Evolutionary conservation across 92 coral and sea anemone genomes (phyloP).

Genomic region (Micromussa lordhowensis): DNA sequence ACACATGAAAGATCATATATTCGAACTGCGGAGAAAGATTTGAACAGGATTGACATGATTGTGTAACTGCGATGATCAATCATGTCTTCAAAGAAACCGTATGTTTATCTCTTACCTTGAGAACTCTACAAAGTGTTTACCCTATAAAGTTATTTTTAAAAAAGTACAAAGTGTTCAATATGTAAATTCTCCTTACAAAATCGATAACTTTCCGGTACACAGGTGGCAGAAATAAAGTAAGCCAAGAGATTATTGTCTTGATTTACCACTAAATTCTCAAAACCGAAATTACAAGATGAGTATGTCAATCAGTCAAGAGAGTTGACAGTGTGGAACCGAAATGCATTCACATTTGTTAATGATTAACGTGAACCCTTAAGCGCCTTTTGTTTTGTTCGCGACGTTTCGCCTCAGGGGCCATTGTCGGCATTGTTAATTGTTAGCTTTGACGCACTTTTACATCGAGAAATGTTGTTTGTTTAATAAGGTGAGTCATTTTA

Average conservation of each 20-base stretch:
- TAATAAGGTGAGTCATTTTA: neutral
- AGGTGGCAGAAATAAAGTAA: neutral
- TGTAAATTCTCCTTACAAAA: neutral
- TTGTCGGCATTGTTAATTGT: neutral
- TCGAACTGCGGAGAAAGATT: no score
- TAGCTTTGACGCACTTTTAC: neutral
- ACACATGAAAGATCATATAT: no score
- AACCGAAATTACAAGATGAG: neutral
- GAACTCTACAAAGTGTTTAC: neutral
- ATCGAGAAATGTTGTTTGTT: neutral
- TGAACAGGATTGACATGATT: no score
- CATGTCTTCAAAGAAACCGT: no score
- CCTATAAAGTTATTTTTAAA: no score
- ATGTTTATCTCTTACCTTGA: neutral
- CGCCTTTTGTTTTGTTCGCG: neutral
- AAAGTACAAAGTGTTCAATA: neutral
- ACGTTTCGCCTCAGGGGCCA: neutral
- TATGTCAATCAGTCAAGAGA: neutral
- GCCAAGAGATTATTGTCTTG: neutral
- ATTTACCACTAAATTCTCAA: neutral
- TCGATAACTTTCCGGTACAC: neutral
- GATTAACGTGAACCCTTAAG: neutral
- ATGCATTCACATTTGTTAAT: neutral
- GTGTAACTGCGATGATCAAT: no score
- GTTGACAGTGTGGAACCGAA: neutral